Evolutionary conservation across 2,888 invertebrate genomes (phyloP).

Genomic region (Seira ritae): DNA sequence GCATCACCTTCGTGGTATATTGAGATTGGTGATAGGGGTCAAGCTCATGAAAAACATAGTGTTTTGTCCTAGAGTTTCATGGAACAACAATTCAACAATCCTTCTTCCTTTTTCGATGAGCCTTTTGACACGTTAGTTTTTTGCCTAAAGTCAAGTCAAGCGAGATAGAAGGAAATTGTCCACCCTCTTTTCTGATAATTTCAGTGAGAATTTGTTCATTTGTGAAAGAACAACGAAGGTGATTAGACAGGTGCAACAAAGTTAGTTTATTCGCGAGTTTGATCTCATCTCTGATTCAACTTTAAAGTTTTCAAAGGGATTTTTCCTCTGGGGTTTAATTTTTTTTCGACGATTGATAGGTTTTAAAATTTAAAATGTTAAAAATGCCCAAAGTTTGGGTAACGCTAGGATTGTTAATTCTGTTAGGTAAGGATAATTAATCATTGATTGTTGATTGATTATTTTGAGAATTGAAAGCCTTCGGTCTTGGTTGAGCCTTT

Average conservation of each 20-base stretch:
- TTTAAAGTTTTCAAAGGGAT: background rate
- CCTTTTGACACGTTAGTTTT: slow-evolving; percentile 11
- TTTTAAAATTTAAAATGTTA: slow-evolving; percentile 20
- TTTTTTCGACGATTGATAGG: background rate
- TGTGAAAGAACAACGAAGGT: background rate
- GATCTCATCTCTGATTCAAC: background rate
- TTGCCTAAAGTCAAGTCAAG: too few relatives aligned
- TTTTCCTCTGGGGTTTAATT: background rate
- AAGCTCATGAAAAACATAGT: slow-evolving; percentile 52
- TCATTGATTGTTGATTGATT: background rate
- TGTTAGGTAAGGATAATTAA: slow-evolving; percentile 46
- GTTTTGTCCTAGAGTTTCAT: background rate
- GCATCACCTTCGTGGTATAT: slow-evolving; percentile 55
- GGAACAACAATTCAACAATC: background rate
- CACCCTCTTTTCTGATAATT: background rate
- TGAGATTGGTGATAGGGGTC: slow-evolving; percentile 48
- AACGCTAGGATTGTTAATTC: slow-evolving; percentile 53
- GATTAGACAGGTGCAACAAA: background rate
- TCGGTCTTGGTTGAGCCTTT: background rate
- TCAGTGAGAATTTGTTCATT: background rate
- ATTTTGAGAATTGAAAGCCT: background rate
- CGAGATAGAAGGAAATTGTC: background rate
- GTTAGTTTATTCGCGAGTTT: background rate
- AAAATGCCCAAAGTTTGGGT: slow-evolving; percentile 68
- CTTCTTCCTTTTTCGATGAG: background rate